Evolutionary conservation across 2,888 invertebrate species (phyloP).

Genomic region (Athalia cordata): DNA sequence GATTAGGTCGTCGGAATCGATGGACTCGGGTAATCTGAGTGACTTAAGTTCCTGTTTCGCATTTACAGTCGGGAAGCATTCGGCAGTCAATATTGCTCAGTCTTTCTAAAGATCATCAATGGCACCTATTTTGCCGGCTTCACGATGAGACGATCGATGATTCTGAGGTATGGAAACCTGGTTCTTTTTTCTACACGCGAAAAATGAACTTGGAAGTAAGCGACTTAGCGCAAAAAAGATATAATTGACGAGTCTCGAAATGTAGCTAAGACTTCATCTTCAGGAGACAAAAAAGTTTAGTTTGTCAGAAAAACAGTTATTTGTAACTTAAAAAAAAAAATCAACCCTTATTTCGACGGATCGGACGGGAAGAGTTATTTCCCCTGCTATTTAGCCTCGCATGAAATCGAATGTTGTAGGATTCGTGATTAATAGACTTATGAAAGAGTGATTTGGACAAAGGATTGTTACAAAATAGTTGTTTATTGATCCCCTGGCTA

Average conservation of each 20-base stretch:
- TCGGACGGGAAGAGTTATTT: background rate
- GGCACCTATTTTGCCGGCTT: background rate
- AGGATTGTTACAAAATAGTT: conserved; percentile 43
- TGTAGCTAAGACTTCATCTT: too few relatives aligned
- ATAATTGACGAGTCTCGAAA: too few relatives aligned
- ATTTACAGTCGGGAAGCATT: too few relatives aligned
- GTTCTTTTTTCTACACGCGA: background rate
- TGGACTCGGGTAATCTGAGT: background rate
- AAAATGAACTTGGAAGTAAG: too few relatives aligned
- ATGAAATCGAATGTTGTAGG: too few relatives aligned
- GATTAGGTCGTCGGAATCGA: background rate
- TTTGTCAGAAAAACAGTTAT: too few relatives aligned
- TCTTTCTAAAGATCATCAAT: background rate
- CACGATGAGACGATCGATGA: background rate
- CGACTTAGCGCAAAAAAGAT: too few relatives aligned
- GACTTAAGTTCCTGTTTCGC: too few relatives aligned
- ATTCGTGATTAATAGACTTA: background rate
- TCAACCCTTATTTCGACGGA: background rate
- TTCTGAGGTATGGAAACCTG: background rate
- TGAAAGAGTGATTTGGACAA: background rate
- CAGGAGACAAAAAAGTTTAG: too few relatives aligned
- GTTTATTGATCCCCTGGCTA: conserved; percentile 46
- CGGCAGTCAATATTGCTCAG: background rate
- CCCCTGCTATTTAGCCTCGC: too few relatives aligned
- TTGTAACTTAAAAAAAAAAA: too few relatives aligned